Conservation (phyloP, 2,797 vertebrate genomes). For the Acestrorhynchus altus region DNA sequence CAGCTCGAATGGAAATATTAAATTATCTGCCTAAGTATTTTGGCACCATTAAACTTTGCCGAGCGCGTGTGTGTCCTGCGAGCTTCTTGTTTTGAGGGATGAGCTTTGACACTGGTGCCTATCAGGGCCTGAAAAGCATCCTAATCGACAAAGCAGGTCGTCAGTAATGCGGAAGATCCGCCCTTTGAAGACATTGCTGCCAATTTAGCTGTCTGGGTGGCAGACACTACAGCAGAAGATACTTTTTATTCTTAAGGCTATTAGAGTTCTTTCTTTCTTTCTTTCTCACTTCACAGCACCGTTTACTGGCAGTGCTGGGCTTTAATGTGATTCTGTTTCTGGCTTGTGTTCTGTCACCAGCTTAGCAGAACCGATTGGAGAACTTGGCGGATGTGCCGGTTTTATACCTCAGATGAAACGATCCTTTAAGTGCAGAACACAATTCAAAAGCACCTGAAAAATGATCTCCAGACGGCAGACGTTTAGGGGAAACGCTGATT, state of each 20-base stretch:
- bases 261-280: no score
- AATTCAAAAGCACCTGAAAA: no score
- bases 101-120: constrained; percentile 62
- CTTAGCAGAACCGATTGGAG: not conserved
- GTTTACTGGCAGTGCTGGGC: not conserved
- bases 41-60: constrained; percentile 63
- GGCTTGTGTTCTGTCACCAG: not conserved
- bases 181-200: not conserved
- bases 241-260: not conserved
- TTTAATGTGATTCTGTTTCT: not conserved
- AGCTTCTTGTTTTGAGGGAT: constrained; percentile 42
- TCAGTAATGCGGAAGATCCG: not conserved
- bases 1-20: constrained; percentile 78
- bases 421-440: no score
- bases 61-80: constrained; percentile 49
- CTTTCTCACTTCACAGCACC: not conserved
- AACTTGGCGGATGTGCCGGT: not conserved
- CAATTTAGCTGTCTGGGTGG: constrained; percentile 13
- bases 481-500: no score
- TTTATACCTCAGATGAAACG: no score
- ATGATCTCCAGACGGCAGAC: no score
- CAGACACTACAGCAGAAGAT: not conserved
- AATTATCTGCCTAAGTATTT: constrained; percentile 74
- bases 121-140: constrained; percentile 63
- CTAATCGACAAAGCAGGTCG: constrained; percentile 32